These are phyloP conservation scores for Ceriagrion tenellum DNA, from an alignment of 2,888 invertebrate species.

Conservation along the genomic window DNA sequence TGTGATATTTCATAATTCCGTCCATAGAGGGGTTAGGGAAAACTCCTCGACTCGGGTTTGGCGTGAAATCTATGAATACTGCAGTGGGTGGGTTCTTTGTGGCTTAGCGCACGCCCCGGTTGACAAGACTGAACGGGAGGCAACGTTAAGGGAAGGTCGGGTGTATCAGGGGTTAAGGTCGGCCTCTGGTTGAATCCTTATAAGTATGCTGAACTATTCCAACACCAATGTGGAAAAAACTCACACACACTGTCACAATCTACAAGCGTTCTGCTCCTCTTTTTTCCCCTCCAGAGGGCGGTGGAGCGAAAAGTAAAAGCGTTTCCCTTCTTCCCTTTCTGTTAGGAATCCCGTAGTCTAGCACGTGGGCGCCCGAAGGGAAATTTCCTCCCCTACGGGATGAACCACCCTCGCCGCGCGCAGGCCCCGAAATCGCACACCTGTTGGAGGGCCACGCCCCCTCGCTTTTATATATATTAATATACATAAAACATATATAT, in stretches of 20 bases:
- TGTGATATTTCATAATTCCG: no score
- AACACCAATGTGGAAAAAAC: background rate
- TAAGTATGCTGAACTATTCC: background rate
- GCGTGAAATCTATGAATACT: no score
- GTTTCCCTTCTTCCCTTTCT: background rate
- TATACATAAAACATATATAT: background rate
- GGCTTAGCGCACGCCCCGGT: no score
- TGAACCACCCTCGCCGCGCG: background rate
- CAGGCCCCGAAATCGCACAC: conserved; percentile 17
- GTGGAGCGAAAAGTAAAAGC: background rate
- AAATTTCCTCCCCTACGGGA: background rate
- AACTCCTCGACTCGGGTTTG: no score
- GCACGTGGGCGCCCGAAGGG: background rate
- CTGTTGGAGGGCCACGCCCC: conserved; percentile 19
- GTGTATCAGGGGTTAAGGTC: background rate
- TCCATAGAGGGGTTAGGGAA: no score
- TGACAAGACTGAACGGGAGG: no score
- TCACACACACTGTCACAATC: background rate
- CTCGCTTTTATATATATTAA: background rate
- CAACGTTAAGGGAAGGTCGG: background rate
- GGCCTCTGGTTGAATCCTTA: background rate
- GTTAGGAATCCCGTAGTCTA: background rate
- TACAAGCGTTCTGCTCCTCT: no score
- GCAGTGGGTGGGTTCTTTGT: no score
- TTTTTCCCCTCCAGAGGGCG: background rate